Percentiles rank a stretch among this genome's conserved stretches.
Evolutionary conservation across 2,888 invertebrate species (phyloP).

Genomic region (Gerris lacustris): DNA sequence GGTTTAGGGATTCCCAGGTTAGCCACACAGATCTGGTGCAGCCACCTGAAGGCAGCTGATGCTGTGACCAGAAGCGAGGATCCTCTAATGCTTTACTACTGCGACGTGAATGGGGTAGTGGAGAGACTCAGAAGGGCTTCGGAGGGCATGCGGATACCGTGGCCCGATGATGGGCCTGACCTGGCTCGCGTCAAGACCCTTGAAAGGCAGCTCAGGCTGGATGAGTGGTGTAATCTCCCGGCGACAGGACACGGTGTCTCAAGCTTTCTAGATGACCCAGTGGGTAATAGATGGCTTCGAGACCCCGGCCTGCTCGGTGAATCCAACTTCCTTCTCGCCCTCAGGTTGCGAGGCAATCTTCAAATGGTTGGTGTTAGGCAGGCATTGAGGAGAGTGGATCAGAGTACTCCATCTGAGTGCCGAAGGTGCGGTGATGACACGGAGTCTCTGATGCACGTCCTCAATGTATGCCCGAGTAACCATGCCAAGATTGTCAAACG

Average conservation of each 20-base stretch:
- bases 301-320: constrained; percentile 12
- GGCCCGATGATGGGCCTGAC: background rate
- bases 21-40: background rate
- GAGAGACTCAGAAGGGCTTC: background rate
- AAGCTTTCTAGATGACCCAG: constrained; percentile 10
- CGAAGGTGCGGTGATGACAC: too few species aligned
- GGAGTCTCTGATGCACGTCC: too few species aligned
- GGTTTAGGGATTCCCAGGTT: constrained; percentile 19
- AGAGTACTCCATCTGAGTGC: too few species aligned
- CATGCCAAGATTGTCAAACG: too few species aligned
- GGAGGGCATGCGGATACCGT: background rate
- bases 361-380: constrained; percentile 3
- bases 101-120: background rate
- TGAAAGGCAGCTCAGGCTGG: background rate
- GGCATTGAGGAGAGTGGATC: too few species aligned
- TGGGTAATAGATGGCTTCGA: constrained; percentile 17
- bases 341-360: constrained; percentile 24
- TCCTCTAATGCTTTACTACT: constrained; percentile 28
- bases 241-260: constrained; percentile 15
- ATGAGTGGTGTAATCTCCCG: background rate
- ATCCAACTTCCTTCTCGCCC: constrained; percentile 17
- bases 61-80: constrained; percentile 34
- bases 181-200: background rate
- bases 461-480: too few species aligned
- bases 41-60: background rate